Base-by-base conservation (phyloP, 2,888 invertebrate genomes). In the Dryobotodes eremita region DNA sequence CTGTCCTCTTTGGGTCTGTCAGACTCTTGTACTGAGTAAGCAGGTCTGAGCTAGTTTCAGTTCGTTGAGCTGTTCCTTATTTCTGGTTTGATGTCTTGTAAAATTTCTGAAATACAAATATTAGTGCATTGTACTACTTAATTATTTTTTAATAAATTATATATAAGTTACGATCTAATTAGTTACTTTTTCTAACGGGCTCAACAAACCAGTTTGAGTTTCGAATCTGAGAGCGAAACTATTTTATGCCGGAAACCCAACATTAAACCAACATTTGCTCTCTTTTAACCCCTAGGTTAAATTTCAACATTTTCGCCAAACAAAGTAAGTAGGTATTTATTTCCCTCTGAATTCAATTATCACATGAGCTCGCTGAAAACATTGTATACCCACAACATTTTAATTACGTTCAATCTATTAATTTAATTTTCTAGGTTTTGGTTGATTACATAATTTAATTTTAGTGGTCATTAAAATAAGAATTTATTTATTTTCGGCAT, bases 261-360 rank as follows among this genome's bases (percentile, higher is more conserved):
- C 31, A 42, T 26, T 53, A 31, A 66, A 66, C 36, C 50, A 17
- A 53, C 15, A 70, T 31, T 10, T 36, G 13, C 8, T 20, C 53
- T 10, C 13, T 23, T 82, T 13, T 31, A 26, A 53, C 15, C n/a
- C 20, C 31, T 26, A n/a, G 17, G 17, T 48, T 26, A 59, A 46
- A 20, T 46, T 65, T 59, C 1, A 46, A 53, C 5, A 20, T 74
- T 69, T 57, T 82, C 31, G 4, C 13, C n/a, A n/a, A 6, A 59
- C 17, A 55, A 70, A 61, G 55, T 48, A 71, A 0, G 42, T 42
- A 36, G 11, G 17, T 31, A 36, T 36, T 36, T 36, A 77, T 26
- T 64, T 69, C 48, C 59, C 31, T 20, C 59, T 31, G 77, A 86
- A 71, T 77, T 86, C 65, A 84, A 84, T 84, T 74, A 86, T 48